A percentile compares a stretch with the other conserved stretches of the same genome.
Conservation (phyloP, 2,797 vertebrate genomes). For the Eulemur albifrons region DNA sequence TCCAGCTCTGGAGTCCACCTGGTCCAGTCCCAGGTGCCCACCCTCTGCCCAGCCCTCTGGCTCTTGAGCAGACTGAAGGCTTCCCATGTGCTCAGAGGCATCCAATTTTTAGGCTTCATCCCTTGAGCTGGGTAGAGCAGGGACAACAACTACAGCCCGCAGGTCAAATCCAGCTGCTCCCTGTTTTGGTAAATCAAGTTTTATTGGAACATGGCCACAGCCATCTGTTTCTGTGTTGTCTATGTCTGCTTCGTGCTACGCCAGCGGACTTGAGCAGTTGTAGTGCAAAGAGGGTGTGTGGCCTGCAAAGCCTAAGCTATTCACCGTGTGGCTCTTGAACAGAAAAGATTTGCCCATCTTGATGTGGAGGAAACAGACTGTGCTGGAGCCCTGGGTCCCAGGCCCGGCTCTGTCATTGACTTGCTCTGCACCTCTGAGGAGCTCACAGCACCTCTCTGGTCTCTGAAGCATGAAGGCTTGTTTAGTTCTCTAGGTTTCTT, state of each 20-base stretch:
- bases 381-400: neutral
- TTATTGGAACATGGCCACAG: neutral
- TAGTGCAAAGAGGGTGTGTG: neutral
- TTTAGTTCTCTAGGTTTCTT: neutral
- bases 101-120: neutral
- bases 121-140: neutral
- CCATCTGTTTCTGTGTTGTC: neutral
- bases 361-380: neutral
- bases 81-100: neutral
- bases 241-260: neutral
- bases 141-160: neutral
- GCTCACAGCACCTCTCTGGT: neutral
- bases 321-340: neutral
- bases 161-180: neutral
- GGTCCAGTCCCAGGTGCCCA: neutral
- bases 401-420: neutral
- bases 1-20: neutral
- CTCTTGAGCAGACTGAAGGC: neutral
- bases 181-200: neutral
- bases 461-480: neutral
- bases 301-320: neutral
- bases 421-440: neutral
- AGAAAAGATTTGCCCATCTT: neutral
- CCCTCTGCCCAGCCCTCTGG: too few species aligned
- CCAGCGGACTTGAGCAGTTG: neutral